Base-by-base conservation (phyloP, 2,797 vertebrate genomes). In the Diplodus puntazzo region DNA sequence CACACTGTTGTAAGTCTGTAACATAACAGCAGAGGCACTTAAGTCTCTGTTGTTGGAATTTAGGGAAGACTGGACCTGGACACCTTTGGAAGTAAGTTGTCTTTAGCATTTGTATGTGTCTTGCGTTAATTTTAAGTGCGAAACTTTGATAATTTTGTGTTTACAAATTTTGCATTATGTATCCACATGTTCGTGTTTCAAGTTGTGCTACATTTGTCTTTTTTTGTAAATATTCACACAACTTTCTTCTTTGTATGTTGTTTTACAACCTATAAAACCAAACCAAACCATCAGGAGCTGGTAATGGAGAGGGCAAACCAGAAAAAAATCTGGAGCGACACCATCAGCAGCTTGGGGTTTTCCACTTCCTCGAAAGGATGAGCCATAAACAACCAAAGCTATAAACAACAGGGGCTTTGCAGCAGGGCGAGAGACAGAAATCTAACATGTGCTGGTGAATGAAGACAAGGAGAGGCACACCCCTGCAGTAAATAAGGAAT, bases 401-500 rank as follows among this genome's bases (percentile, higher is more conserved):
- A 87, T 87, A 89, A 86, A 92, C 73, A 79, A 89, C 55, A 42
- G 76, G 77, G 81, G 76, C 77, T 85, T 77, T 86, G 79, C 73
- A 63, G 75, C 20, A n/a, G 65, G 68, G 64, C n/a, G 39, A 83
- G 78, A 89, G 86, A 87, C 73, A 80, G 81, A 85, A 79, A 82
- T 80, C 77, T 81, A 79, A 82, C 82, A 83, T 81, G 79, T 80
- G 82, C 67, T 80, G 79, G 30, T 84, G 73, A 85, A 87, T 78
- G 83, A 85, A 87, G 87, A 84, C 86, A 84, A 87, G 89, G 73
- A 59, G 3, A 81, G 78, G 81, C 85, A 86, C 82, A 88, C 66
- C 85, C 86, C 87, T 87, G 85, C 88, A 85, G 89, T 92, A 93
- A 91, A 92, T 86, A 90, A 89, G 53, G 80, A 85, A 88, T 89